Percentiles rank a stretch among this genome's conserved stretches.
These are phyloP conservation scores for Neomorphus geoffroyi DNA, from an alignment of 2,797 vertebrate genomes.

Conservation along the genomic window DNA sequence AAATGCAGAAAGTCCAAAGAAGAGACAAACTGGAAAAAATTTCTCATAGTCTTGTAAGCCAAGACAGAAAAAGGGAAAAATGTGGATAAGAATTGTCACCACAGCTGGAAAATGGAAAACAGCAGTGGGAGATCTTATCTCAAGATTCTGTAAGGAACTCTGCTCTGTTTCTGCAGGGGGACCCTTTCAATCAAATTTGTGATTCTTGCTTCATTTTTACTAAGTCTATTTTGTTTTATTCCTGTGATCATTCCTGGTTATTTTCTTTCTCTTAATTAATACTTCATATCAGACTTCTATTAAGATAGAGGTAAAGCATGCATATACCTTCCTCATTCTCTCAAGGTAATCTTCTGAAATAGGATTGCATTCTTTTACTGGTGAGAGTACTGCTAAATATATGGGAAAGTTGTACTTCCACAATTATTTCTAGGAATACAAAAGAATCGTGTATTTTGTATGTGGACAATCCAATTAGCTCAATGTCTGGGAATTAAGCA, in stretches of 20 bases:
- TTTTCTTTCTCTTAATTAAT: constrained; percentile 60
- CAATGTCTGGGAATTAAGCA: constrained; percentile 5
- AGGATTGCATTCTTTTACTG: constrained; percentile 17
- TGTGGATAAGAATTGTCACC: neutral
- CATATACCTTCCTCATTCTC: constrained; percentile 20
- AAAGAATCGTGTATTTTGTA: constrained; percentile 21
- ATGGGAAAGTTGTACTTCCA: constrained; percentile 32
- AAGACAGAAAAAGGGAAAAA: neutral
- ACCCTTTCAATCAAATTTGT: neutral
- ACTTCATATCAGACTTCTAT: constrained; percentile 32
- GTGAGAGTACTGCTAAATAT: constrained; percentile 1
- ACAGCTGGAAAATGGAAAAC: neutral
- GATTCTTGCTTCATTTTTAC: neutral
- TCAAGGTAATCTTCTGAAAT: constrained; percentile 44
- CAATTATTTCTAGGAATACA: constrained; percentile 24
- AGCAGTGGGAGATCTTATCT: neutral
- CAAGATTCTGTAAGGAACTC: neutral
- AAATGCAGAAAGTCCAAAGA: neutral
- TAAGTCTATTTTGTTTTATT: constrained; percentile 14
- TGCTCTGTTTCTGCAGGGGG: neutral
- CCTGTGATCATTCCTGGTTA: neutral
- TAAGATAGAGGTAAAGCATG: constrained; percentile 22
- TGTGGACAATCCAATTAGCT: constrained; percentile 47
- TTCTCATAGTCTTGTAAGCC: neutral
- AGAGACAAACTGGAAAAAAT: neutral